A percentile compares a stretch with the other conserved stretches of the same genome.
These are phyloP conservation scores for Lithophane leautieri DNA, from an alignment of 2,888 invertebrate species.

Conservation along the genomic window DNA sequence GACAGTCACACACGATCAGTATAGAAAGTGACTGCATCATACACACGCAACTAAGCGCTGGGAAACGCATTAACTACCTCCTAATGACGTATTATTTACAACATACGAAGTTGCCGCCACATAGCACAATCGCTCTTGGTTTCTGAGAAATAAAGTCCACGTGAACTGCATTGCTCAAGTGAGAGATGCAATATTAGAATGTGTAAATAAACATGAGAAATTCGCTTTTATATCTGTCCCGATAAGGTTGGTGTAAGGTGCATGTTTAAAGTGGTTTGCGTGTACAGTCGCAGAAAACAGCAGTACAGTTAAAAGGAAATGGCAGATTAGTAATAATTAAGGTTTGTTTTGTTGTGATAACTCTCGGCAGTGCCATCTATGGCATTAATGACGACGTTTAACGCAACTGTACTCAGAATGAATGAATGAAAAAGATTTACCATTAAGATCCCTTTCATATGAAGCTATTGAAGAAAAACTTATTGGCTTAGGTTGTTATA, in stretches of 20 bases:
- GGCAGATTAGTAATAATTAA: constrained; percentile 63
- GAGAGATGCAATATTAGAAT: background rate
- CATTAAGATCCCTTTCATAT: background rate
- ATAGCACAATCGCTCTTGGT: constrained; percentile 20
- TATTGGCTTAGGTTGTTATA: background rate
- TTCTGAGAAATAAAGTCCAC: background rate
- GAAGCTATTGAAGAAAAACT: background rate
- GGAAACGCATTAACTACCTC: constrained; percentile 43
- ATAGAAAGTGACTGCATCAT: constrained; percentile 51
- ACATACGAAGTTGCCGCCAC: background rate
- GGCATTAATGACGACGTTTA: constrained; percentile 36
- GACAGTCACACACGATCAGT: constrained; percentile 14
- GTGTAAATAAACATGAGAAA: constrained; percentile 4
- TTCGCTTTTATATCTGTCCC: rapidly evolving
- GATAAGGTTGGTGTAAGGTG: constrained; percentile 14
- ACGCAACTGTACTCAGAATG: constrained; percentile 10
- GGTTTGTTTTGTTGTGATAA: constrained; percentile 60
- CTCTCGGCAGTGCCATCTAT: constrained; percentile 55
- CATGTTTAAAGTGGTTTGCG: constrained; percentile 1
- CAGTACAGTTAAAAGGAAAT: constrained; percentile 62
- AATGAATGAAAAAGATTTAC: constrained; percentile 27
- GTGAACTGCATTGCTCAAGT: constrained; percentile 7
- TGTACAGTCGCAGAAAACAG: constrained; percentile 45
- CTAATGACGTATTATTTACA: constrained; percentile 44
- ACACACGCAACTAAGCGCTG: constrained; percentile 47